Percentiles rank a stretch among this genome's conserved stretches.
phyloP scores from a whole-genome alignment of 2,797 vertebrate genomes.

The Hemitrygon akajei region DNA sequence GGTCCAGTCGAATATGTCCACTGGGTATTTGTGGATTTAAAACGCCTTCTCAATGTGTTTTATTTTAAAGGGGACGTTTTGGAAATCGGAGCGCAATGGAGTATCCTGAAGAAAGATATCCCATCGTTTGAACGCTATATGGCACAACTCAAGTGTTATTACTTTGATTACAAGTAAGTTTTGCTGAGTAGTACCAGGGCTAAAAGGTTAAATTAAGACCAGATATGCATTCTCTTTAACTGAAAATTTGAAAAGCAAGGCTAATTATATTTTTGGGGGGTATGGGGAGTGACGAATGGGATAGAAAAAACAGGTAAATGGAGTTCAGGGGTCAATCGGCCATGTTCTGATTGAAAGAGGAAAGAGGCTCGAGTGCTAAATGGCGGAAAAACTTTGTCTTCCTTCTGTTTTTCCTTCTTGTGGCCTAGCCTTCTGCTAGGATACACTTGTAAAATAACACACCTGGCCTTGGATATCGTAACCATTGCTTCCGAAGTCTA shows the following conservation, averaged over 20 bases:
- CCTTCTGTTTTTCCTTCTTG: background rate
- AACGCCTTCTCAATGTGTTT: background rate
- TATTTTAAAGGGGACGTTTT: constrained; percentile 73
- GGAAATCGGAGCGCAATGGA: constrained; percentile 90
- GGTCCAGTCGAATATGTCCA: too few relatives aligned
- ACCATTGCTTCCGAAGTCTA: background rate
- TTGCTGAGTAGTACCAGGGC: background rate
- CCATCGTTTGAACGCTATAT: constrained; percentile 90
- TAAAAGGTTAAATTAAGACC: background rate
- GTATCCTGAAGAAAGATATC: constrained; percentile 88
- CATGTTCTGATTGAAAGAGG: background rate
- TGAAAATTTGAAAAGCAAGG: too few relatives aligned
- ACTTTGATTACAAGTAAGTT: constrained; percentile 91
- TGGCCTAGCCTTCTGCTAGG: background rate
- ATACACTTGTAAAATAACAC: background rate
- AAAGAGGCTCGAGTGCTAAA: background rate
- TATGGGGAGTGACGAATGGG: background rate
- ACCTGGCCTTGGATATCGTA: background rate
- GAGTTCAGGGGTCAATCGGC: background rate
- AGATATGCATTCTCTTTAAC: background rate
- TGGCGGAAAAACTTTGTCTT: too few relatives aligned
- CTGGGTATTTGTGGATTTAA: too few relatives aligned
- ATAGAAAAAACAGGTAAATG: background rate
- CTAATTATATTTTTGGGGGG: background rate
- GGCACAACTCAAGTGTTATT: constrained; percentile 94